Evolutionary conservation across 2,797 vertebrate genomes (phyloP), one percentile per base, ranked within the genome.

Genomic region (Thalassophryne amazonica): DNA sequence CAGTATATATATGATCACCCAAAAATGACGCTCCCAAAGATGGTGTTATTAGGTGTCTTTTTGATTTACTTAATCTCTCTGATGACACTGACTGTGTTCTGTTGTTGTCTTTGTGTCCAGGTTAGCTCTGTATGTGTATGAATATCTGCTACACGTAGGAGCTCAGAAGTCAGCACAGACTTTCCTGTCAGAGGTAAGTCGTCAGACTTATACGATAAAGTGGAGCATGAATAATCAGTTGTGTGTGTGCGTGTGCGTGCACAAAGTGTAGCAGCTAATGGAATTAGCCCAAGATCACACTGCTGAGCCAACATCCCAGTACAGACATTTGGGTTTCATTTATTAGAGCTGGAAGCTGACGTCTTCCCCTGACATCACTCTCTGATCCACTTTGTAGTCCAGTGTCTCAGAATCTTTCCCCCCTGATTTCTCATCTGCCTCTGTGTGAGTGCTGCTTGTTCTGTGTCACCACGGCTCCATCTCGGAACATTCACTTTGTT

Each of bases 111-210:
- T 31, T 56, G 1, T 66, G 35, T 67, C 29, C 89, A 98, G 96
- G 89, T 93, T 98, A 94, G 96, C 96, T 58, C 92, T 98, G 62
- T 98, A 98, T 22, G 96, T 98, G 66, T 98, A 98, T 69, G 96
- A 98, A 80, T 98, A 98, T 86, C 92, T 98, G 88, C 95, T 98
- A 83, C 96, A 98, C 88, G 95, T 98, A 79, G 96, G 96, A 89
- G 96, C 96, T 60, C 95, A 98, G 93, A 98, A 98, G 90, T 98
- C 95, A 35, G 96, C 96, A 72, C 96, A 98, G 89, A 98, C 96
- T 5, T 98, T 98, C 86, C 92, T 98, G 60, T 98, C 96, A 83
- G 96, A 98, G 96, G 96, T 98, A 90, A 81, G 95, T 86, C 45
- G n/a, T n/a, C n/a, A n/a, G n/a, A n/a, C n/a, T n/a, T n/a, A n/a